Percentiles rank a stretch among this genome's conserved stretches.
Evolutionary conservation across 1,140 invertebrate species (phyloP).

Genomic region (Fopius arisanus): DNA sequence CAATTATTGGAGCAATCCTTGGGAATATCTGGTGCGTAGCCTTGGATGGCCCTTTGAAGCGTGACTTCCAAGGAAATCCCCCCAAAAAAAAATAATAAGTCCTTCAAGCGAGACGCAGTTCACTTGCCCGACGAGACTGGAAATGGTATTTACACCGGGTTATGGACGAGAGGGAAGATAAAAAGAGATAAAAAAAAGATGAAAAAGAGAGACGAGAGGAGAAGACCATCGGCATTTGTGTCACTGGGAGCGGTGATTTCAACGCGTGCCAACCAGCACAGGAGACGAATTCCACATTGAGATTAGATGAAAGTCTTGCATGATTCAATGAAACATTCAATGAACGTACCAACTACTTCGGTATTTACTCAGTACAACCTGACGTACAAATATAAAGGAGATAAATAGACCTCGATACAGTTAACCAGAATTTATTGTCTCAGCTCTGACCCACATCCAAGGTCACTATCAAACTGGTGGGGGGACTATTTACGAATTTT

Average conservation of each 20-base stretch:
- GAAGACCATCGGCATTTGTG: slow-evolving; percentile 44
- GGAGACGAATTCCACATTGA: slow-evolving; percentile 4
- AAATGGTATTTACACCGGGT: not conserved
- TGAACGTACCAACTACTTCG: not conserved
- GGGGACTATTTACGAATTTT: not conserved
- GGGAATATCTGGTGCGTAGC: not conserved
- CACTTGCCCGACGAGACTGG: slow-evolving; percentile 2
- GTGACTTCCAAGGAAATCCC: not conserved
- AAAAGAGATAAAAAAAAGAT: too few relatives aligned
- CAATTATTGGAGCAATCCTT: too few relatives aligned
- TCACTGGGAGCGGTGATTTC: slow-evolving; percentile 51
- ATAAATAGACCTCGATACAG: not conserved
- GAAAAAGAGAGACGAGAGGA: slow-evolving; percentile 6
- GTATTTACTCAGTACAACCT: not conserved
- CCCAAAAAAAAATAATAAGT: slow-evolving; percentile 11
- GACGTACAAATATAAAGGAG: not conserved
- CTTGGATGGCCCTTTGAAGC: not conserved
- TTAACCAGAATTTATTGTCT: slow-evolving; percentile 1
- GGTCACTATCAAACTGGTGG: slow-evolving; percentile 18
- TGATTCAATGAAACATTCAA: not conserved
- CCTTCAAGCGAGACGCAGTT: not conserved
- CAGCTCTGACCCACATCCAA: slow-evolving; percentile 27
- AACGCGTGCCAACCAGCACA: slow-evolving; percentile 41
- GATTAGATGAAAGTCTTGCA: not conserved
- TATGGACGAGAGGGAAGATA: not conserved